Base-by-base conservation (phyloP, 2,113 vertebrate genomes). In the Phyllostomus hastatus region DNA sequence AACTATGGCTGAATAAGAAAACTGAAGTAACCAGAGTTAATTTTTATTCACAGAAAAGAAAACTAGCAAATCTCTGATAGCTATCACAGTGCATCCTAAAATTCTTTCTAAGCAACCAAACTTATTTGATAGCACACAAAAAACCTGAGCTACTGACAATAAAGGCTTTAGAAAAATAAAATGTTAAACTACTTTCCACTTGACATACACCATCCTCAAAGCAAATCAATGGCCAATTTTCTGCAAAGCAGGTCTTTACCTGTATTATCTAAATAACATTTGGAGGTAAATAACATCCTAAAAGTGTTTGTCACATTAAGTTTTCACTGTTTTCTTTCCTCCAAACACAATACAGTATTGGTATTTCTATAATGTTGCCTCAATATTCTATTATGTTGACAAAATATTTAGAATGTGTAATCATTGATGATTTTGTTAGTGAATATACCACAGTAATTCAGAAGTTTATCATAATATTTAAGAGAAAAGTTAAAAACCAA, bases 91-190 rank as follows among this genome's bases (percentile, higher is more conserved):
- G 88, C 66, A 91, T 72, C 33, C 66, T 78, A 26, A 43, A 24
- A 16, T 61, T 72, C 35, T 85, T 81, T 75, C 67, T 78, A 73
- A 88, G 33, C 52, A 94, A 94, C 15, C n/a, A 92, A 46, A 95
- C 12, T 67, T 70, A 66, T 31, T n/a, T 64, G 31, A n/a, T 10
- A 78, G 31, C 1, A 7, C 22, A 22, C 46, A 78, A 9, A 72
- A 69, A 81, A 12, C 3, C 22, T 72, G 31, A 91, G 17, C n/a
- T 57, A 43, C 35, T 90, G 31, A 33, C 31, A 15, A 73, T 26
- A 79, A 24, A 54, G 22, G 28, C 4, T 91, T 85, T 52, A 7
- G 22, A 57, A 17, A 48, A 50, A 48, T 17, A 24, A 67, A 84
- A 72, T 22, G 9, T 72, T 76, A 46, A 78, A 31, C 10, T 64